Evolutionary conservation across 2,888 invertebrate species (phyloP), one percentile per base, ranked within the genome.

Genomic region (Cheilosia urbana): DNA sequence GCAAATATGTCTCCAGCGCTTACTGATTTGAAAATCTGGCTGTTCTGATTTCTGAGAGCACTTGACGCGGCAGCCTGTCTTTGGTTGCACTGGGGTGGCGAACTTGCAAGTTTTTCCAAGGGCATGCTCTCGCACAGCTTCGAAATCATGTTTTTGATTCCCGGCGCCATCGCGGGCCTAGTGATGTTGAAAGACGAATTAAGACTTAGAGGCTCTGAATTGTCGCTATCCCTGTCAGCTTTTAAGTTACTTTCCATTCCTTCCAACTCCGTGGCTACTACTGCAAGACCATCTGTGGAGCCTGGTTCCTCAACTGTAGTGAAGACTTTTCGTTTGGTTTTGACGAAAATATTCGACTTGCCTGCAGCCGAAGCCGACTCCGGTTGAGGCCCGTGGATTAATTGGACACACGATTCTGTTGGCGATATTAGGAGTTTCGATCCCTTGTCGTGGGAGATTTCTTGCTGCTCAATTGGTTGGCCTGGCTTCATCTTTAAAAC

Each of bases 311-410:
- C 94, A 4, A 96, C 94, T 0, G 96, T 95, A 0, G 96, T 96
- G 87, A 96, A 96, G 88, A 96, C 94, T 92, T 96, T 96, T 71
- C 96, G 93, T 51, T 96, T 96, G 0, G 96, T 97, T 91, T 96
- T 96, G 0, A 96, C 96, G 87, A 96, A 96, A 0, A 96, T 94
- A 90, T 95, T 96, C 55, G 93, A 89, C n/a, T 90, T 90, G 27
- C 87, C 88, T 3, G 77, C 87, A 87, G 66, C 49, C 79, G 55
- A 88, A 42, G 37, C 7, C 0, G 62, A 19, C 57, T 85, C 85
- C 15, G 60, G 42, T 15, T 58, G 71, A 7, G 81, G 73, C 51
- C 83, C 69, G 27, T 88, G 89, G 9, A 88, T 85, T 4, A 89
- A 45, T 62, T 89, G 83, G 3, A 89, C 87, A 71, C 87, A 88